Base-by-base conservation (phyloP, 2,113 vertebrate genomes). In the Salvelinus namaycush region DNA sequence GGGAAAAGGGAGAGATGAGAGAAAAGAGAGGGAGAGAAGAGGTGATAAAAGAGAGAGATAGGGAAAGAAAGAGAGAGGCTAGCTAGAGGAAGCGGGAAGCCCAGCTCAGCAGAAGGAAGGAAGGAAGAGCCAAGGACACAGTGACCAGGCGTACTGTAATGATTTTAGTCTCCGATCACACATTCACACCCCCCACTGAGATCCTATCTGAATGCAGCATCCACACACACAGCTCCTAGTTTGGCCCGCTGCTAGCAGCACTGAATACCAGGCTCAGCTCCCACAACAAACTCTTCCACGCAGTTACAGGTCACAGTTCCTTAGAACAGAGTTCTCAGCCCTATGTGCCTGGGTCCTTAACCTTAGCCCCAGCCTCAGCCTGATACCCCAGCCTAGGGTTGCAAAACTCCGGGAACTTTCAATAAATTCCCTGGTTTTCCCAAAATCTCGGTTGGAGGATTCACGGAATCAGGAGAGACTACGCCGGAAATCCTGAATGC, bases 121-220 rank as follows among this genome's bases (percentile, higher is more conserved):
- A 91, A 54, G 83, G 87, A 91, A 83, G 84, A 90, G 83, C 83
- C 91, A 92, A 93, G 92, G 92, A 91, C 92, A 90, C 84, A 76
- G 88, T 87, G 90, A 92, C 90, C 91, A 91, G 87, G 88, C 87
- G 60, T 80, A 79, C 86, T 79, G 86, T 92, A 92, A 92, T 91
- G 90, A 92, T 92, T 92, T 92, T 92, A 90, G 90, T 91, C 90
- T 92, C 90, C 88, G 83, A 90, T 92, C 90, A 86, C 92, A 92
- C 87, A 75, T 89, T 82, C 86, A 44, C 68, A 16, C 68, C 68
- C 64, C 79, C 73, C 44, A 44, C 31, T 12, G 69, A 51, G 74
- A 79, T 76, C 26, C 70, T 78, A 82, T 82, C 81, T 57, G 49
- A 39, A 31, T 70, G 65, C 78, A 83, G 24, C 72, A 68, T 24